These are phyloP conservation scores for Polydrusus tereticollis DNA, from an alignment of 2,888 invertebrate species.

Conservation along the genomic window DNA sequence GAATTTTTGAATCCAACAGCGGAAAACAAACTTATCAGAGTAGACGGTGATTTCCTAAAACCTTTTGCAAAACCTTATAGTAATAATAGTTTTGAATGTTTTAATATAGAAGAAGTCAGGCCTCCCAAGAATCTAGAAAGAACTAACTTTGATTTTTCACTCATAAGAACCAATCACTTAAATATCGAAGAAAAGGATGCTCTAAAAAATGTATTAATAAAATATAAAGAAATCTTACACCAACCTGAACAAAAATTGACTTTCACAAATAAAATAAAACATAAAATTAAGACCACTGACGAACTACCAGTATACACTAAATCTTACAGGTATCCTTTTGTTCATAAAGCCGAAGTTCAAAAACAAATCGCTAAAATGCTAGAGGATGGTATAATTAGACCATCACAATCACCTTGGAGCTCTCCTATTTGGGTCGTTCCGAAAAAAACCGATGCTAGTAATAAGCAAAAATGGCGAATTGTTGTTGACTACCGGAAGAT, in stretches of 20 bases:
- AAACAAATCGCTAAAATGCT: conserved; percentile 52
- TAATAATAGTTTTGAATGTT: not conserved
- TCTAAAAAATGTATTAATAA: conserved; percentile 2
- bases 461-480: conserved; percentile 40
- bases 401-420: conserved; percentile 48
- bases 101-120: not conserved
- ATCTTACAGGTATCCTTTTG: conserved; percentile 52
- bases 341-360: conserved; percentile 53
- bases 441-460: conserved; percentile 47
- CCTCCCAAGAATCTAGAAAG: not conserved
- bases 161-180: conserved; percentile 3
- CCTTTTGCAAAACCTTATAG: not conserved
- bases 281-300: conserved; percentile 37
- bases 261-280: too few species aligned
- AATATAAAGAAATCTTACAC: conserved; percentile 10
- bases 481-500: too few species aligned
- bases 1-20: not conserved
- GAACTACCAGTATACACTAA: conserved; percentile 45
- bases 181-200: not conserved
- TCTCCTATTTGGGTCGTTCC: conserved; percentile 53
- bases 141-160: conserved; percentile 25
- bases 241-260: conserved; percentile 8
- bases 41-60: not conserved
- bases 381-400: conserved; percentile 44
- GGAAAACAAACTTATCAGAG: not conserved